Percentiles rank a stretch among this genome's conserved stretches.
phyloP scores from a whole-genome alignment of 2,888 invertebrate species.

The Tetranychus truncatus region DNA sequence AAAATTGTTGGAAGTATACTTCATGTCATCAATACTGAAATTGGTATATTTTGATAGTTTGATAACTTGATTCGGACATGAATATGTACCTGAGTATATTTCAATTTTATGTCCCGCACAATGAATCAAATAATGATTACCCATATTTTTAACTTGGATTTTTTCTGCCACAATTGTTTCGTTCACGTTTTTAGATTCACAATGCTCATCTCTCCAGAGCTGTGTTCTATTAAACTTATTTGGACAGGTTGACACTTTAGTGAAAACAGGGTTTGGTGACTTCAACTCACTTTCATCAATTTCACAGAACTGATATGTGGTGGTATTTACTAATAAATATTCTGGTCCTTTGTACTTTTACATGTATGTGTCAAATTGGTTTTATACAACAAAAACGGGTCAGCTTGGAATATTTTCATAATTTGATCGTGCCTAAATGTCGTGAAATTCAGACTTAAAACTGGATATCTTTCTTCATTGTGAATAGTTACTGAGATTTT shows the following conservation, averaged over 20 bases:
- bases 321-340: background rate
- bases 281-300: background rate
- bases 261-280: background rate
- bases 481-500: background rate
- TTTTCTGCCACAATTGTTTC: background rate
- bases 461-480: background rate
- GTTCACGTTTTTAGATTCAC: background rate
- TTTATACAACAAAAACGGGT: background rate
- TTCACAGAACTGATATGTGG: background rate
- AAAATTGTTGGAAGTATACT: too few relatives aligned
- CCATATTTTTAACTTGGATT: background rate
- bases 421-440: background rate
- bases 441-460: background rate
- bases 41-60: background rate
- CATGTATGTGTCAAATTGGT: background rate
- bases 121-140: background rate
- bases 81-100: background rate
- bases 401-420: background rate
- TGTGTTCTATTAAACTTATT: background rate
- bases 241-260: background rate
- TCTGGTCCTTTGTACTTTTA: background rate
- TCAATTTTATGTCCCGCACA: background rate
- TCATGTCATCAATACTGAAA: background rate
- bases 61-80: background rate
- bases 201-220: background rate